phyloP scores from a whole-genome alignment of 2,797 vertebrate genomes.

The Cirrhinus molitorella region DNA sequence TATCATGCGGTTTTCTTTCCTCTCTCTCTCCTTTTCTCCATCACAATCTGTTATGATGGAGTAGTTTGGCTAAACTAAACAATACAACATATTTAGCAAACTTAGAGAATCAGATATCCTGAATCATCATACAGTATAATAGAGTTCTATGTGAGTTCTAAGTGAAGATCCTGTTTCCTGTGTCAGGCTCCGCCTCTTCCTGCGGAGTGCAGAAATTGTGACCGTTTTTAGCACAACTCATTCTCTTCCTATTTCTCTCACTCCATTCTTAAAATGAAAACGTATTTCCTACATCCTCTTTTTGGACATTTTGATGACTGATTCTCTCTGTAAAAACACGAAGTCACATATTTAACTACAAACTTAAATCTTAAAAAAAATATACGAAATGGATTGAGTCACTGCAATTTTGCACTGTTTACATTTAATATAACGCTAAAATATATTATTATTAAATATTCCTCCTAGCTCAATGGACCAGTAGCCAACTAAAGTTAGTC shows the following conservation, averaged over 20 bases:
- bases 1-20: conserved; percentile 20
- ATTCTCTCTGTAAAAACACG: background rate
- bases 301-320: background rate
- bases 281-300: conserved; percentile 3
- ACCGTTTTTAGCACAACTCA: conserved; percentile 39
- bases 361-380: background rate
- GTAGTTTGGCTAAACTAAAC: conserved; percentile 23
- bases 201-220: background rate
- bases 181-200: conserved; percentile 44
- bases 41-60: conserved; percentile 27
- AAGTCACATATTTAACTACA: background rate
- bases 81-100: conserved; percentile 49
- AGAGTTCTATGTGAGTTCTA: background rate
- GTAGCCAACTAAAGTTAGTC: background rate
- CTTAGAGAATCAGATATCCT: conserved; percentile 35
- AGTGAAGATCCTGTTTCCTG: conserved; percentile 45
- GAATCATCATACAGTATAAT: conserved; percentile 30
- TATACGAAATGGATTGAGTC: background rate
- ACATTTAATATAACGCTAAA: background rate
- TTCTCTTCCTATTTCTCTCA: conserved; percentile 13
- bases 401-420: background rate
- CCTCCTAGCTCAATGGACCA: background rate
- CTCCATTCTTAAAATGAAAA: conserved; percentile 23
- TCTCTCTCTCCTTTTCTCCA: conserved; percentile 16
- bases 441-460: background rate